phyloP scores from a whole-genome alignment of 2,113 vertebrate species.

The Elanoides forficatus region DNA sequence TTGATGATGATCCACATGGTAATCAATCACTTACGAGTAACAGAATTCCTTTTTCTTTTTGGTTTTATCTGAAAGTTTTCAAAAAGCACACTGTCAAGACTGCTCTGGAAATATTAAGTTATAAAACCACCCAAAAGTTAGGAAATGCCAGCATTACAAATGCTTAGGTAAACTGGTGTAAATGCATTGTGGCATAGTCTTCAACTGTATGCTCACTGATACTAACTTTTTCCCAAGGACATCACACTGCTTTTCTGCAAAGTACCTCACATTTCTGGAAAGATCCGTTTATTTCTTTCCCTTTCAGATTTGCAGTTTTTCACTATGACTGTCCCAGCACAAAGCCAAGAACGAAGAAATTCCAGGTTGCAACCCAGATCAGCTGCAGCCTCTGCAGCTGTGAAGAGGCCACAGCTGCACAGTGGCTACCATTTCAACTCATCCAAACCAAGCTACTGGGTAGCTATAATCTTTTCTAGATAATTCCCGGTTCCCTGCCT shows the following conservation, averaged over 20 bases:
- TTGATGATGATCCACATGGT: neutral
- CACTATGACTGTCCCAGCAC: neutral
- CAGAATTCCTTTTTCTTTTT: neutral
- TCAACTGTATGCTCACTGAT: neutral
- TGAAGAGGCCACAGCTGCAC: neutral
- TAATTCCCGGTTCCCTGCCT: neutral
- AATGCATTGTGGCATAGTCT: neutral
- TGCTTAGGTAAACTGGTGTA: neutral
- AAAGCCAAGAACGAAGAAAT: neutral
- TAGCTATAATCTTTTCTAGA: neutral
- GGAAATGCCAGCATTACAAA: neutral
- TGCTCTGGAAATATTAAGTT: rapidly evolving
- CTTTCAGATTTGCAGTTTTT: neutral
- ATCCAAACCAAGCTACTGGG: neutral
- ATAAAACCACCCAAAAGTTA: neutral
- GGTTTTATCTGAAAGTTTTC: neutral
- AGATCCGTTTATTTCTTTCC: neutral
- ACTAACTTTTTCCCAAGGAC: neutral
- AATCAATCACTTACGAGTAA: neutral
- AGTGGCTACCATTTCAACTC: neutral
- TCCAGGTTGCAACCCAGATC: neutral
- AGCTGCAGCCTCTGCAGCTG: neutral
- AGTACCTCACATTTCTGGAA: neutral
- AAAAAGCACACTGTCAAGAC: neutral
- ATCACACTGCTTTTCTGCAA: neutral